Evolutionary conservation across 2,797 vertebrate species (phyloP).

Genomic region (Myiothlypis coronata): DNA sequence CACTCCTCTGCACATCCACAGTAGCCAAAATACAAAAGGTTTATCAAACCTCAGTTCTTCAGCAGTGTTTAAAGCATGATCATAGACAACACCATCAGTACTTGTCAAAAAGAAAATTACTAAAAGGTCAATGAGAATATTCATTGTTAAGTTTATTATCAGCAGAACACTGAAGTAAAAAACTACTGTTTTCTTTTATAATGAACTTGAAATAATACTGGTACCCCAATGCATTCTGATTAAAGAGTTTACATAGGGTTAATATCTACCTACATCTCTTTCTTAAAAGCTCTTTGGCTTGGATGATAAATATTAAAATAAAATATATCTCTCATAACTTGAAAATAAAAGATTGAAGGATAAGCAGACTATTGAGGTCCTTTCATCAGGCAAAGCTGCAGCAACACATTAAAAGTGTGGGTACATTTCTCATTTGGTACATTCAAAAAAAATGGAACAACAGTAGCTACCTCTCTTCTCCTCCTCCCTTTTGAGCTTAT

Average conservation of each 20-base stretch:
- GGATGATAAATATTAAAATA: neutral
- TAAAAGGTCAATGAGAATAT: neutral
- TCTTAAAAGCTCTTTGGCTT: neutral
- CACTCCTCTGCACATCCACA: neutral
- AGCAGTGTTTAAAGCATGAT: neutral
- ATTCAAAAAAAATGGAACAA: neutral
- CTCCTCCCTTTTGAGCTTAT: slow-evolving; percentile 95
- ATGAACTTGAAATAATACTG: neutral
- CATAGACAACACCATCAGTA: neutral
- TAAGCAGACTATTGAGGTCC: neutral
- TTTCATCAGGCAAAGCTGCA: neutral
- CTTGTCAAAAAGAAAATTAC: neutral
- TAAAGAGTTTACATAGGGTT: neutral
- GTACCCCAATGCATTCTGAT: neutral
- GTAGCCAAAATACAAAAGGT: neutral
- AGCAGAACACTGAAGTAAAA: neutral
- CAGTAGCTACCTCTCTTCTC: slow-evolving; percentile 88
- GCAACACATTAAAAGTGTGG: neutral
- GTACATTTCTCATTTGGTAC: neutral
- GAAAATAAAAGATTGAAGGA: neutral
- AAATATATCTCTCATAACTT: neutral
- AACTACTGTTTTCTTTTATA: neutral
- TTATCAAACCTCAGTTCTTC: neutral
- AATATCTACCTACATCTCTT: neutral
- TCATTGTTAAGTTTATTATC: neutral